phyloP scores from a whole-genome alignment of 2,888 invertebrate species.

The Halictus quadricinctus region DNA sequence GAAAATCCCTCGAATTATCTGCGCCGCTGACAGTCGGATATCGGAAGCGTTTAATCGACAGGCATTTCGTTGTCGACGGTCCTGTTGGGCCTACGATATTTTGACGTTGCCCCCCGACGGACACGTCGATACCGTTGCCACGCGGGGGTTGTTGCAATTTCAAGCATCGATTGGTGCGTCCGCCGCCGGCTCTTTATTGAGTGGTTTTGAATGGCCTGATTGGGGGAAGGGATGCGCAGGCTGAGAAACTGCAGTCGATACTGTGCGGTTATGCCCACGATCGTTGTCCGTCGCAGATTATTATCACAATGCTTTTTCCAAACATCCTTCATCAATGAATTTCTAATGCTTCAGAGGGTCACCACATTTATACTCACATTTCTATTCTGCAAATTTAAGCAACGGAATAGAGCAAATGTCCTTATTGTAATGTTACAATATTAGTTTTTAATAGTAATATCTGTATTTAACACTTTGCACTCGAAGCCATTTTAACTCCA shows the following conservation, averaged over 20 bases:
- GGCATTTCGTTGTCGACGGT: conserved; percentile 46
- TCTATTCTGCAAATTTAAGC: not conserved
- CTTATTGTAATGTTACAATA: not conserved
- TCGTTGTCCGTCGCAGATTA: not conserved
- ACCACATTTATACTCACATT: not conserved
- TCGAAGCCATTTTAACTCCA: too few relatives aligned
- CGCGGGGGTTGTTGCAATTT: conserved; percentile 6
- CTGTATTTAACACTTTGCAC: too few relatives aligned
- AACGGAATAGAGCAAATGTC: not conserved
- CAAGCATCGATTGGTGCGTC: not conserved
- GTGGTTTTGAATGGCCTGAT: conserved; percentile 17
- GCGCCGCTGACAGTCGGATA: conserved; percentile 23
- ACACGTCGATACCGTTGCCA: conserved; percentile 24
- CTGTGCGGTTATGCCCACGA: not conserved
- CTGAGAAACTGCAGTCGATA: not conserved
- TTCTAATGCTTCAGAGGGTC: not conserved
- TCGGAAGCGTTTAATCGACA: conserved; percentile 41
- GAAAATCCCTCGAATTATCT: conserved; percentile 54
- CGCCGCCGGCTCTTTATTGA: not conserved
- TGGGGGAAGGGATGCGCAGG: conserved; percentile 5
- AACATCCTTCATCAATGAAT: not conserved
- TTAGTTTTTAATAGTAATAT: not conserved
- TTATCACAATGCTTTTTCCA: not conserved
- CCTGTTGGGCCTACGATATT: conserved; percentile 35
- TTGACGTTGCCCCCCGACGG: conserved; percentile 22